phyloP scores from a whole-genome alignment of 2,888 invertebrate species.

The Oegoconia quadripuncta region DNA sequence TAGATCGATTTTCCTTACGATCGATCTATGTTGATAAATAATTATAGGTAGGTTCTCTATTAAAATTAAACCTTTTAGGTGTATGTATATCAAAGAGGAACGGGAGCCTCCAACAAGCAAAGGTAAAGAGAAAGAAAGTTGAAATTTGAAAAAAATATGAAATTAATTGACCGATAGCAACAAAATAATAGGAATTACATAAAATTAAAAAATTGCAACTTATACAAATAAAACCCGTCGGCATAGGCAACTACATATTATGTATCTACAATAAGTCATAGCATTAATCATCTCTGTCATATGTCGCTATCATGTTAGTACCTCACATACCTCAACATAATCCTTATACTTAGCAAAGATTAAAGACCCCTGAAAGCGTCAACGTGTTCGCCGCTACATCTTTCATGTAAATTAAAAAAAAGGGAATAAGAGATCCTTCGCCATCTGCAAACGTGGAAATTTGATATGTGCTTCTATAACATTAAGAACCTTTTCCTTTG shows the following conservation, averaged over 20 bases:
- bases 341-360: slow-evolving; percentile 41
- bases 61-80: no score
- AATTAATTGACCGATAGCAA: no score
- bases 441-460: slow-evolving; percentile 26
- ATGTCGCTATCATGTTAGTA: slow-evolving; percentile 5
- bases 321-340: slow-evolving; percentile 6
- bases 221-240: no score
- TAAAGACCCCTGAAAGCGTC: slow-evolving; percentile 45
- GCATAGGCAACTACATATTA: not conserved
- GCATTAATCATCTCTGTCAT: slow-evolving; percentile 7
- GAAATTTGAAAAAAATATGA: no score
- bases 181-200: no score
- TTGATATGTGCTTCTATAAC: slow-evolving; percentile 30
- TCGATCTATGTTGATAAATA: no score
- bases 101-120: no score
- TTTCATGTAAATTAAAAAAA: slow-evolving; percentile 52
- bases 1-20: no score
- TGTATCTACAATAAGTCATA: not conserved
- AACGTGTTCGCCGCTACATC: slow-evolving; percentile 43
- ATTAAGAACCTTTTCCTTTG: slow-evolving; percentile 35
- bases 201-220: no score
- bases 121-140: no score
- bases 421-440: slow-evolving; percentile 29
- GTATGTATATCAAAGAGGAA: no score
- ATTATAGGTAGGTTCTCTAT: no score